Conservation (phyloP, 2,888 invertebrate genomes). For the Teleogryllus oceanicus region DNA sequence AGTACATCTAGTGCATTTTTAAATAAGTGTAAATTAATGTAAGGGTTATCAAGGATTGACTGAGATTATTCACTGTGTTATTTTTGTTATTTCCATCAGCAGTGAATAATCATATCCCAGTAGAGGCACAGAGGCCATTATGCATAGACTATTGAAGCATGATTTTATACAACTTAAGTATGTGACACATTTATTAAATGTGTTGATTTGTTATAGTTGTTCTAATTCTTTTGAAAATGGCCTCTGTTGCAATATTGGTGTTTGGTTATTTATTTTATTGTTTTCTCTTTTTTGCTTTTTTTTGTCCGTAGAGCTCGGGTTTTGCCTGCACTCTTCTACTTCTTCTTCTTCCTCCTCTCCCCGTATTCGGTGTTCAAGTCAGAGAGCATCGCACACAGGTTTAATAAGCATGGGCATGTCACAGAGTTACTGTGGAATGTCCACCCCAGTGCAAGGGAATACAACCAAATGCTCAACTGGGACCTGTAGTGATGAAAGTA, state of each 20-base stretch:
- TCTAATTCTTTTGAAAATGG: not conserved
- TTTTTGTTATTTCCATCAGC: not conserved
- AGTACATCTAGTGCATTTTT: too few relatives aligned
- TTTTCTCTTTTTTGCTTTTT: constrained; percentile 31
- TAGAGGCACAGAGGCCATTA: constrained; percentile 4
- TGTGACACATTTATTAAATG: not conserved
- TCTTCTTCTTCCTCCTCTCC: constrained; percentile 31
- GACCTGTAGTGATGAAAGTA: constrained; percentile 11
- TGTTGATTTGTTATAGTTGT: not conserved
- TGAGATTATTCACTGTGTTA: not conserved
- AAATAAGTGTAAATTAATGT: not conserved
- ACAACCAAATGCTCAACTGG: not conserved
- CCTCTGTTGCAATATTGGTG: constrained; percentile 22
- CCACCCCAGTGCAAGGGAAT: constrained; percentile 4
- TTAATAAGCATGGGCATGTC: constrained; percentile 30
- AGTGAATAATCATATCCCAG: constrained; percentile 6
- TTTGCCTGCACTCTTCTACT: constrained; percentile 36
- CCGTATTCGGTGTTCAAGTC: constrained; percentile 28
- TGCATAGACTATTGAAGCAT: not conserved
- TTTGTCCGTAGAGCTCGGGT: constrained; percentile 36
- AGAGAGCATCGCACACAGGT: constrained; percentile 24
- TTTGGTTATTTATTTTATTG: constrained; percentile 27
- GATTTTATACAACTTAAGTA: too few relatives aligned
- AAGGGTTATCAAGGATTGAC: constrained; percentile 11
- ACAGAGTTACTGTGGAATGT: constrained; percentile 27